Percentiles rank a stretch among this genome's conserved stretches.
phyloP scores from a whole-genome alignment of 1,140 invertebrate genomes.

The Eurytemora carolleeae region DNA sequence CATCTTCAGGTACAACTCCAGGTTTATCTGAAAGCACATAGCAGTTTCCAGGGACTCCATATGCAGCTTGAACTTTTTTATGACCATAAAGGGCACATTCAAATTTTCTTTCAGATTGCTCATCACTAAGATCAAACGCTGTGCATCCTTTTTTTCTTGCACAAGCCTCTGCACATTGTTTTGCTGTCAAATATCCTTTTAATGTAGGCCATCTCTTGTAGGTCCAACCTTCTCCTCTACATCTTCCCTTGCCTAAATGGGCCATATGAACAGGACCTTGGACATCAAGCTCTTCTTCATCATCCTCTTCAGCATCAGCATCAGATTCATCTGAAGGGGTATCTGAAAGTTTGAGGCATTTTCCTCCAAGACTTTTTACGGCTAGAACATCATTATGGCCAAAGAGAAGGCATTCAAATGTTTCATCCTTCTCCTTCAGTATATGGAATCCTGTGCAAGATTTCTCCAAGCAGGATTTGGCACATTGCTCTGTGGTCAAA shows the following conservation, averaged over 20 bases:
- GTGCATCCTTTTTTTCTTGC: constrained; percentile 1
- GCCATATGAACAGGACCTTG: background rate
- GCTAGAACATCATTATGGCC: constrained; percentile 7
- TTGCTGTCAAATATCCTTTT: background rate
- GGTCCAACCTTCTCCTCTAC: constrained; percentile 10
- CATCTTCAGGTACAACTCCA: background rate
- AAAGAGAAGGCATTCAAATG: constrained; percentile 9
- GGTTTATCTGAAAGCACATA: background rate
- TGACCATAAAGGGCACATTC: constrained; percentile 11
- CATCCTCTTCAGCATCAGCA: background rate
- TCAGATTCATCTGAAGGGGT: background rate
- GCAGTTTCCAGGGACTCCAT: constrained; percentile 2
- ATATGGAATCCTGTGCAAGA: constrained; percentile 13
- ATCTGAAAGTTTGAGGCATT: constrained; percentile 1
- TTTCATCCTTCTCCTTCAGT: background rate
- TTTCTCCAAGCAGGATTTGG: background rate
- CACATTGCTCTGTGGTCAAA: constrained; percentile 2
- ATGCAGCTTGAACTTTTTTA: background rate
- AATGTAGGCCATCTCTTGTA: constrained; percentile 4
- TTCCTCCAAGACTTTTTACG: constrained; percentile 6
- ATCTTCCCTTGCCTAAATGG: background rate
- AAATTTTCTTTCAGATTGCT: background rate
- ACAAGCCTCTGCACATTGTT: constrained; percentile 1
- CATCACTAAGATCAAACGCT: constrained; percentile 1
- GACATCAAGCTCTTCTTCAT: background rate